Conservation (phyloP, 2,888 invertebrate species). For the Brenthis daphne region DNA sequence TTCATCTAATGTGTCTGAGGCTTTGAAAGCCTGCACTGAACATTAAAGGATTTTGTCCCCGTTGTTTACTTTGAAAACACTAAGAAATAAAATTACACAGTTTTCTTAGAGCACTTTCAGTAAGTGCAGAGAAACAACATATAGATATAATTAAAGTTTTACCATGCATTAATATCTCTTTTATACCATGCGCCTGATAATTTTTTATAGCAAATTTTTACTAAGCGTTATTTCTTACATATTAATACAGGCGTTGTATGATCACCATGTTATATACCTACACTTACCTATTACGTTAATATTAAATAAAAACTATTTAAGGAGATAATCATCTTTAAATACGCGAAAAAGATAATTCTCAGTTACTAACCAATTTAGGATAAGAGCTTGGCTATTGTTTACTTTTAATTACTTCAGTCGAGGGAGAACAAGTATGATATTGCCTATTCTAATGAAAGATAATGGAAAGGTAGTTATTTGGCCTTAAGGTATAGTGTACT, state of each 20-base stretch:
- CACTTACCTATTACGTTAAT: not conserved
- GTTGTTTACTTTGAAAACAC: conserved; percentile 45
- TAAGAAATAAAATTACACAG: conserved; percentile 47
- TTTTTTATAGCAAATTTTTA: conserved; percentile 15
- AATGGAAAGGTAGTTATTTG: conserved; percentile 11
- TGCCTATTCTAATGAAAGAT: conserved; percentile 7
- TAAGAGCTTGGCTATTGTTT: conserved; percentile 35
- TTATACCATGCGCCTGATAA: conserved; percentile 11
- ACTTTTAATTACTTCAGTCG: conserved; percentile 36
- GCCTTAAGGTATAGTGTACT: not conserved
- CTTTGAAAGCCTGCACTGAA: conserved; percentile 42
- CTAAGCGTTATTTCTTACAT: not conserved
- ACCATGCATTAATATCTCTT: not conserved
- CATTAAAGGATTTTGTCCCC: conserved; percentile 42
- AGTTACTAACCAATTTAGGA: conserved; percentile 33
- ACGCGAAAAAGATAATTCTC: conserved; percentile 16
- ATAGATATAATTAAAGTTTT: not conserved
- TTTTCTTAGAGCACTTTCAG: conserved; percentile 36
- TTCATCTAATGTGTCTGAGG: conserved; percentile 18
- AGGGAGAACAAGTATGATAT: conserved; percentile 13
- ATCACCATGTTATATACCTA: not conserved
- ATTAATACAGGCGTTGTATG: not conserved
- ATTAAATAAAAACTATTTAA: not conserved
- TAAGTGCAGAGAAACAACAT: conserved; percentile 28
- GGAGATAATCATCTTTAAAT: not conserved